These are phyloP conservation scores for Sycobia sp. DNA, from an alignment of 1,140 invertebrate genomes.

Conservation along the genomic window DNA sequence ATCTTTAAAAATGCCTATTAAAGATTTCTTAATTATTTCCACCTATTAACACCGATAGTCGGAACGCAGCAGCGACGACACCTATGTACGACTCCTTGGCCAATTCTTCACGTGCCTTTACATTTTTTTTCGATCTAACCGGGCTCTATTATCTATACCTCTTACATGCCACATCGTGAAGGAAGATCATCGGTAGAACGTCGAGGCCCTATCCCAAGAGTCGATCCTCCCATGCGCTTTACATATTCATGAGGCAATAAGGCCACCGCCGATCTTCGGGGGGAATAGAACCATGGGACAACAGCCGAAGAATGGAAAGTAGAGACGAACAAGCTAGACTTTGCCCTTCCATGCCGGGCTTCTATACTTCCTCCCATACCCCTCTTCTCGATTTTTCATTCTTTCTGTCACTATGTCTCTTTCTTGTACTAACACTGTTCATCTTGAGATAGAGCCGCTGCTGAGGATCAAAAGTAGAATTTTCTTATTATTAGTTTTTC, in stretches of 20 bases:
- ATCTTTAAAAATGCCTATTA: too few species aligned
- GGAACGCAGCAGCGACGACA: too few species aligned
- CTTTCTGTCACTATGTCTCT: neutral
- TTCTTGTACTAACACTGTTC: too few species aligned
- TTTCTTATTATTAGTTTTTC: too few species aligned
- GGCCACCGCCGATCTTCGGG: constrained; percentile 28
- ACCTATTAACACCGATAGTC: too few species aligned
- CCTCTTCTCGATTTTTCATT: neutral
- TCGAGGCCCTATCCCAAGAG: neutral
- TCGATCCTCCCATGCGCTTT: constrained; percentile 8
- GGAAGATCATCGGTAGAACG: neutral
- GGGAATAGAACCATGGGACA: constrained; percentile 12
- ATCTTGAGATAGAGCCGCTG: too few species aligned
- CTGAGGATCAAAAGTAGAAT: neutral
- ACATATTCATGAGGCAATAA: constrained; percentile 37
- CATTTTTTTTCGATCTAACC: too few species aligned
- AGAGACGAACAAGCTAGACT: constrained; percentile 3
- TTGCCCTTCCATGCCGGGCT: neutral
- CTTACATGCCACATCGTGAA: too few species aligned
- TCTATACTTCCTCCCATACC: neutral
- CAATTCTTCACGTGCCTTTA: too few species aligned
- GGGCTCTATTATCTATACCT: too few species aligned
- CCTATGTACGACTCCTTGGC: too few species aligned
- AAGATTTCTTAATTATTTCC: too few species aligned
- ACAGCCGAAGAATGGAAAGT: constrained; percentile 22